These are phyloP conservation scores for Rhinogobio ventralis DNA, from an alignment of 2,797 vertebrate genomes.

Conservation along the genomic window DNA sequence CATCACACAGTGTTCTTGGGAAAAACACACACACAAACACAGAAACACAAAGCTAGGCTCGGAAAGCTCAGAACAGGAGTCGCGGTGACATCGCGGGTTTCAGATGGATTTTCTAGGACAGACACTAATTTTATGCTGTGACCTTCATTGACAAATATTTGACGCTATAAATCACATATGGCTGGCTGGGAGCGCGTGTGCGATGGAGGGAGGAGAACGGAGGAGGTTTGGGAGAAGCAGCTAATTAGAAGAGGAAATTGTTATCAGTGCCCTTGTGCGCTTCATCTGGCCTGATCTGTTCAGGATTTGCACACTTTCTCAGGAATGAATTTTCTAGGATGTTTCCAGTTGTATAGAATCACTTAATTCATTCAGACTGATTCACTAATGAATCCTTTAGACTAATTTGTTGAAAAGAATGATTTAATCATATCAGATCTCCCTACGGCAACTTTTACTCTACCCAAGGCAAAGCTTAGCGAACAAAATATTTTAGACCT, in stretches of 20 bases:
- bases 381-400: neutral
- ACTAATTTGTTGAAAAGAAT: neutral
- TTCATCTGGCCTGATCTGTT: slow-evolving; percentile 55
- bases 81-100: slow-evolving; percentile 66
- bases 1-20: slow-evolving; percentile 44
- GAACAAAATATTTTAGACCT: neutral
- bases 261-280: slow-evolving; percentile 78
- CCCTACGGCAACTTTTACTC: neutral
- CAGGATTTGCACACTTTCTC: slow-evolving; percentile 12
- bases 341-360: neutral
- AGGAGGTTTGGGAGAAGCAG: slow-evolving; percentile 77
- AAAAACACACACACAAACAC: slow-evolving; percentile 57
- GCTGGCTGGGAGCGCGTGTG: slow-evolving; percentile 56
- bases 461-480: neutral
- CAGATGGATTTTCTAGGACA: slow-evolving; percentile 78
- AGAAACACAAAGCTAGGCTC: slow-evolving; percentile 34
- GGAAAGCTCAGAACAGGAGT: slow-evolving; percentile 36
- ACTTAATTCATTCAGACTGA: neutral
- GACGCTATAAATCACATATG: slow-evolving; percentile 79
- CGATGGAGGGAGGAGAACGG: slow-evolving; percentile 50
- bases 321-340: slow-evolving; percentile 11
- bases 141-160: slow-evolving; percentile 85
- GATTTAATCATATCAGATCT: neutral
- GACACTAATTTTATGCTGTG: slow-evolving; percentile 80
- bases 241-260: slow-evolving; percentile 85